Conservation (phyloP, 2,797 vertebrate species). For the Microctenopoma lineatum region DNA sequence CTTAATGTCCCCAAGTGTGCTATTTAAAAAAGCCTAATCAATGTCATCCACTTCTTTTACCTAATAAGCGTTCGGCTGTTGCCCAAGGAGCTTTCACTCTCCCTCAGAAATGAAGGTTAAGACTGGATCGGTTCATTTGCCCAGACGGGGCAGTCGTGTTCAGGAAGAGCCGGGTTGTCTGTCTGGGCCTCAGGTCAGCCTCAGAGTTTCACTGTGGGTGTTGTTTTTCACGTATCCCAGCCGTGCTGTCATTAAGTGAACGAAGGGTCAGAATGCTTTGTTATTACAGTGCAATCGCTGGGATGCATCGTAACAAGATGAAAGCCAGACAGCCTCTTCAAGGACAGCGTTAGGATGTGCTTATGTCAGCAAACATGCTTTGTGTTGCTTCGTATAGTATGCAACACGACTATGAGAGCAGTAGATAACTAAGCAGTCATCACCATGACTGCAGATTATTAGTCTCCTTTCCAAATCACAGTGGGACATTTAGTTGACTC, state of each 20-base stretch:
- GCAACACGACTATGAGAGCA: too few relatives aligned
- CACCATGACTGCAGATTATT: background rate
- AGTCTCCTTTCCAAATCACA: background rate
- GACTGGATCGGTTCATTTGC: slow-evolving; percentile 31
- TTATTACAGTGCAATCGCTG: background rate
- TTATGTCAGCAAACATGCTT: too few relatives aligned
- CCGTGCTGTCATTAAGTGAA: background rate
- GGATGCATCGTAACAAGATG: too few relatives aligned
- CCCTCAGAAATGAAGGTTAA: slow-evolving; percentile 32
- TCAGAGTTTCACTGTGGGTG: slow-evolving; percentile 13
- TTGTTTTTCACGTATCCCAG: slow-evolving; percentile 6
- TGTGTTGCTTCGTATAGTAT: too few relatives aligned
- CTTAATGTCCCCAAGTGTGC: slow-evolving; percentile 50
- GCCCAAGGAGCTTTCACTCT: slow-evolving; percentile 54
- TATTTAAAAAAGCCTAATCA: slow-evolving; percentile 64
- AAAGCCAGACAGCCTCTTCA: background rate
- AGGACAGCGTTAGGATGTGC: background rate
- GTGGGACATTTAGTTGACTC: background rate
- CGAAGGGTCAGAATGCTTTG: slow-evolving; percentile 20
- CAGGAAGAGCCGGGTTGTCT: slow-evolving; percentile 26
- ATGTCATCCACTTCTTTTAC: slow-evolving; percentile 55
- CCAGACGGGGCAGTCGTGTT: slow-evolving; percentile 11
- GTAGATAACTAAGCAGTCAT: background rate
- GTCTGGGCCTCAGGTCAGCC: slow-evolving; percentile 28
- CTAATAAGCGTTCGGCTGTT: slow-evolving; percentile 55